These are phyloP conservation scores for Diachasmimorpha longicaudata DNA, from an alignment of 1,140 invertebrate species.

Conservation along the genomic window DNA sequence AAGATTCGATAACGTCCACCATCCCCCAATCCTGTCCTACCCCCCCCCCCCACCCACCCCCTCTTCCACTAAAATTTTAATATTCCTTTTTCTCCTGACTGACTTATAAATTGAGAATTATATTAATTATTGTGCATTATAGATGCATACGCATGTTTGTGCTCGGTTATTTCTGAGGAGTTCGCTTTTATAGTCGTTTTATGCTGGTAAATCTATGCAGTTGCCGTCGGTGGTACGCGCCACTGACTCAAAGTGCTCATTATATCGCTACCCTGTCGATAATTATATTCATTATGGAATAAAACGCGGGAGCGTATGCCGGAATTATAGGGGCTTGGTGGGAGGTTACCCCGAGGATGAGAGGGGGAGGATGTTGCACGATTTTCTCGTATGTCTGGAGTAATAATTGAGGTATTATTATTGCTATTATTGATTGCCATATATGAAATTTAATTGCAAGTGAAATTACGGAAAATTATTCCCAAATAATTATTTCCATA, in stretches of 20 bases:
- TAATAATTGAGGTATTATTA: neutral
- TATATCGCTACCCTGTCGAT: constrained; percentile 26
- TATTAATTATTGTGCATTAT: neutral
- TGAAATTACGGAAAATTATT: neutral
- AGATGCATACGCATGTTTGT: neutral
- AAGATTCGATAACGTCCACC: constrained; percentile 51
- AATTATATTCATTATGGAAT: constrained; percentile 34
- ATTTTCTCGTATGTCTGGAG: neutral
- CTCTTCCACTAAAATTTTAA: neutral
- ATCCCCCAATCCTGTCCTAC: constrained; percentile 13
- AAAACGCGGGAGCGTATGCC: constrained; percentile 29
- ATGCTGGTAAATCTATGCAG: constrained; percentile 14
- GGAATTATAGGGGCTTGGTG: constrained; percentile 18
- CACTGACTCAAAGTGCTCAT: constrained; percentile 17
- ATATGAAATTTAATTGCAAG: neutral
- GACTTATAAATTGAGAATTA: constrained; percentile 3
- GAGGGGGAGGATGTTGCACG: neutral
- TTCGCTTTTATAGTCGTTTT: neutral
- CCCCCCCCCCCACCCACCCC: too few species aligned
- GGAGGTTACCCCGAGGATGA: too few species aligned
- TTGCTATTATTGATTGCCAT: neutral
- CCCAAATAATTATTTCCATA: neutral
- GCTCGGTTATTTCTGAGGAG: neutral
- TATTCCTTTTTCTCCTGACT: constrained; percentile 1
- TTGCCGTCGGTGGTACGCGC: constrained; percentile 17